Conservation (phyloP, 2,797 vertebrate genomes). For the Hippoglossus hippoglossus region DNA sequence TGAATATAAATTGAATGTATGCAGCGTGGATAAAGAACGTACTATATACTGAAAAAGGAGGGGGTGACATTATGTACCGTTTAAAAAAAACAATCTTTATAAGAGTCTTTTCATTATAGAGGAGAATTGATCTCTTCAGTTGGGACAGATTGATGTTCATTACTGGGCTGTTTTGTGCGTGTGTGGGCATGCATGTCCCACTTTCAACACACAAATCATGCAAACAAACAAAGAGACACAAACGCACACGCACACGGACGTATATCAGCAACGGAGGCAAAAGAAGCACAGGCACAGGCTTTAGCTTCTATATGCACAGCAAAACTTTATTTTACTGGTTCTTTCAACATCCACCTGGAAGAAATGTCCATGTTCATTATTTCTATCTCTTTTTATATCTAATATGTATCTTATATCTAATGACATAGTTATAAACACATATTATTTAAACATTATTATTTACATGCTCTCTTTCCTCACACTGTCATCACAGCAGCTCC, state of each 20-base stretch:
- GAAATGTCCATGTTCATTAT: neutral
- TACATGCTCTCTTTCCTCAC: too few relatives aligned
- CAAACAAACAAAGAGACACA: neutral
- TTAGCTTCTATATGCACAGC: neutral
- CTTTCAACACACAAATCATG: constrained; percentile 16
- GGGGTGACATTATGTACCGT: constrained; percentile 4
- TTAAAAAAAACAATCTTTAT: neutral
- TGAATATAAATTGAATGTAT: constrained; percentile 40
- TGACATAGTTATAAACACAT: too few relatives aligned
- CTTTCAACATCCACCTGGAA: neutral
- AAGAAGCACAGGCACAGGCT: neutral
- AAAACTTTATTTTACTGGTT: neutral
- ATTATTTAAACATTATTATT: too few relatives aligned
- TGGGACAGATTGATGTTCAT: constrained; percentile 19
- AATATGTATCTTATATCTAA: too few relatives aligned
- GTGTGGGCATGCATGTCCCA: constrained; percentile 8
- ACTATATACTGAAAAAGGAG: neutral
- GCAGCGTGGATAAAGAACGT: neutral
- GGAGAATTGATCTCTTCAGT: constrained; percentile 31
- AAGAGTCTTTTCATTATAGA: constrained; percentile 16
- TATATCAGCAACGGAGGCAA: neutral
- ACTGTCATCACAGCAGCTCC: too few relatives aligned
- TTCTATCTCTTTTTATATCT: too few relatives aligned
- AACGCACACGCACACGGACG: constrained; percentile 3
- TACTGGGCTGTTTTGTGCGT: constrained; percentile 2